These are phyloP conservation scores for Orthosia cruda DNA, from an alignment of 2,888 invertebrate species.

Conservation along the genomic window DNA sequence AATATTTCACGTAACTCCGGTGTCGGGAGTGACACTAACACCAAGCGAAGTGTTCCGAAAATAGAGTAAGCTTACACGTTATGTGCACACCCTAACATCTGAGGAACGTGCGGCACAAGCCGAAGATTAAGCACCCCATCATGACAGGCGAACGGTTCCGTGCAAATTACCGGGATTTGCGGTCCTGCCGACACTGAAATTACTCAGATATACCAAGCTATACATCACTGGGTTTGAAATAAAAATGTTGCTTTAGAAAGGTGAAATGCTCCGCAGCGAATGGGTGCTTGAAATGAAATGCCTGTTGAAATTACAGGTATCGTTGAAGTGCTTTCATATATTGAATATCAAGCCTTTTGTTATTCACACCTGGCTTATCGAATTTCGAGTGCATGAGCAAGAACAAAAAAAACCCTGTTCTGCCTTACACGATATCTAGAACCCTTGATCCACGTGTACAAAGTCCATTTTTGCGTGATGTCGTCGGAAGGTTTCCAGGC, in stretches of 20 bases:
- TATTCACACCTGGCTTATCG: conserved; percentile 52
- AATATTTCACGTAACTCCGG: conserved; percentile 60
- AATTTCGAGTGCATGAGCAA: conserved; percentile 37
- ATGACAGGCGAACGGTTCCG: conserved; percentile 65
- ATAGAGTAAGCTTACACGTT: conserved; percentile 52
- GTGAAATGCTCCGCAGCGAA: neutral
- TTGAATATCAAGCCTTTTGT: conserved; percentile 45
- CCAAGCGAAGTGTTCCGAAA: conserved; percentile 46
- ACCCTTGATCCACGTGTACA: conserved; percentile 57
- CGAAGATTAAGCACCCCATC: conserved; percentile 69
- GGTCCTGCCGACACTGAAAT: conserved; percentile 61
- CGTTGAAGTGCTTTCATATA: conserved; percentile 22
- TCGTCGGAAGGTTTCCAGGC: conserved; percentile 73
- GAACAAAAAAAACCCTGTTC: conserved; percentile 39
- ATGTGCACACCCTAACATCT: conserved; percentile 56
- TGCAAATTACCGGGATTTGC: conserved; percentile 73
- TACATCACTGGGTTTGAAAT: conserved; percentile 39
- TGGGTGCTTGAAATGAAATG: conserved; percentile 6
- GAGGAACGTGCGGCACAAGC: conserved; percentile 47
- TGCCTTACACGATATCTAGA: conserved; percentile 42
- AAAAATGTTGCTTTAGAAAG: conserved; percentile 22
- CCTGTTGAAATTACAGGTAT: conserved; percentile 20
- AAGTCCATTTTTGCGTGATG: conserved; percentile 72
- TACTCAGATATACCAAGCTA: conserved; percentile 50
- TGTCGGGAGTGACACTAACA: conserved; percentile 53